A percentile compares a stretch with the other conserved stretches of the same genome.
phyloP scores from a whole-genome alignment of 2,888 invertebrate genomes.

The Callyntrura sp. region DNA sequence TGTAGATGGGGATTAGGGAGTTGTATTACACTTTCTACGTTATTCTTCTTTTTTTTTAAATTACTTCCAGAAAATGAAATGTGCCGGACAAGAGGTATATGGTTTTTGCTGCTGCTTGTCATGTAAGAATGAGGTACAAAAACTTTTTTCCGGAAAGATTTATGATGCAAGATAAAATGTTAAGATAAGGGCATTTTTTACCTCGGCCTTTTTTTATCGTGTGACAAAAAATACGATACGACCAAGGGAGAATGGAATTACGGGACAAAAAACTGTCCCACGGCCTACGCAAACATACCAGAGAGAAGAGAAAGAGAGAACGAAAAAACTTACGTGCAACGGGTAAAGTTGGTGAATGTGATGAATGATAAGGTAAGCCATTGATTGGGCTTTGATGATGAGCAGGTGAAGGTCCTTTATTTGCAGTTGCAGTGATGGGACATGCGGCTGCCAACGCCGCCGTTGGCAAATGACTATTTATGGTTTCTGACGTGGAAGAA shows the following conservation, averaged over 20 bases:
- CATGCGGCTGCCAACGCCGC: slow-evolving; percentile 62
- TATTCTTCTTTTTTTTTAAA: background rate
- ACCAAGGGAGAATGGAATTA: slow-evolving; percentile 7
- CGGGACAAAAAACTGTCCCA: slow-evolving; percentile 65
- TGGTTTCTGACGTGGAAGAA: slow-evolving; percentile 26
- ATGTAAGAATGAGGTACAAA: slow-evolving; percentile 42
- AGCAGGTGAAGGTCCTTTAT: slow-evolving; percentile 64
- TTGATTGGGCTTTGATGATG: slow-evolving; percentile 65
- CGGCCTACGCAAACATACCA: slow-evolving; percentile 1
- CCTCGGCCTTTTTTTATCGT: slow-evolving; percentile 25
- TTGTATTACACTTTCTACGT: background rate
- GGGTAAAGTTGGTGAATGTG: slow-evolving; percentile 72
- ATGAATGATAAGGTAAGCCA: slow-evolving; percentile 68
- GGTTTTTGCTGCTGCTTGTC: slow-evolving; percentile 3
- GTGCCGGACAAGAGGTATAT: slow-evolving; percentile 3
- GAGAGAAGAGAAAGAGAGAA: background rate
- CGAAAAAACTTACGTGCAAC: slow-evolving; percentile 60
- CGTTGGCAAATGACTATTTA: slow-evolving; percentile 59
- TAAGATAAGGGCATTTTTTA: slow-evolving; percentile 61
- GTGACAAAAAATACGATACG: slow-evolving; percentile 57
- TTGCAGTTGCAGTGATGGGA: slow-evolving; percentile 55
- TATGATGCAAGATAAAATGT: slow-evolving; percentile 67
- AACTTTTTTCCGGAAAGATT: slow-evolving; percentile 60
- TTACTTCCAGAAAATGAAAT: slow-evolving; percentile 14
- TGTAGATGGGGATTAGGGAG: background rate